These are phyloP conservation scores for Caracal caracal DNA, from an alignment of 2,113 vertebrate genomes.

Conservation along the genomic window DNA sequence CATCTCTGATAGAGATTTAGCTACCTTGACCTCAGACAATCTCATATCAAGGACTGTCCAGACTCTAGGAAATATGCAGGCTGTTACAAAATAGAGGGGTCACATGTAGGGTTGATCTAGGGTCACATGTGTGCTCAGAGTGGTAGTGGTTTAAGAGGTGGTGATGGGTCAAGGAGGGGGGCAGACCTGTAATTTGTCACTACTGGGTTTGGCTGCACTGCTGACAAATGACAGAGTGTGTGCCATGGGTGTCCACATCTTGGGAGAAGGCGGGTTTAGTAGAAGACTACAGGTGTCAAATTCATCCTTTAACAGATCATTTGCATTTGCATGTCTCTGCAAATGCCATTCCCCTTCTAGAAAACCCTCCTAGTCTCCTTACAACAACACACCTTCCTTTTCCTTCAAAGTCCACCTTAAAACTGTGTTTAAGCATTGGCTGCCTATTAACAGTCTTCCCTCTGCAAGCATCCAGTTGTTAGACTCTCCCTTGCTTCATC, in stretches of 20 bases:
- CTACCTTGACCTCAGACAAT: not conserved
- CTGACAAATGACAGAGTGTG: slow-evolving; percentile 87
- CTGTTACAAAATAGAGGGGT: not conserved
- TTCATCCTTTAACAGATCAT: not conserved
- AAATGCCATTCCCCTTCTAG: not conserved
- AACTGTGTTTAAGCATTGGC: too few relatives aligned
- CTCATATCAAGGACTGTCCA: not conserved
- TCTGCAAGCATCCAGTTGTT: not conserved
- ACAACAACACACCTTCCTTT: not conserved
- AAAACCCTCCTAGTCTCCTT: not conserved
- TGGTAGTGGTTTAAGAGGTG: not conserved
- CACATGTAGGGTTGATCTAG: not conserved
- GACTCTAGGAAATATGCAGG: not conserved
- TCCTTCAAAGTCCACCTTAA: not conserved
- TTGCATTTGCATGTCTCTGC: not conserved
- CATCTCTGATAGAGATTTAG: not conserved
- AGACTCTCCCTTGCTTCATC: too few relatives aligned
- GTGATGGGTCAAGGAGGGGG: slow-evolving; percentile 91
- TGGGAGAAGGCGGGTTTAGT: not conserved
- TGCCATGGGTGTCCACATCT: not conserved
- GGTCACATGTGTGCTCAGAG: not conserved
- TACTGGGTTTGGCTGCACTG: slow-evolving; percentile 89
- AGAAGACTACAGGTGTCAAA: not conserved
- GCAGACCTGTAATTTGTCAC: slow-evolving; percentile 90
- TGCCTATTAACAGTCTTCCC: not conserved